Base-by-base conservation (phyloP, 2,113 vertebrate species). In the Rhea americana region DNA sequence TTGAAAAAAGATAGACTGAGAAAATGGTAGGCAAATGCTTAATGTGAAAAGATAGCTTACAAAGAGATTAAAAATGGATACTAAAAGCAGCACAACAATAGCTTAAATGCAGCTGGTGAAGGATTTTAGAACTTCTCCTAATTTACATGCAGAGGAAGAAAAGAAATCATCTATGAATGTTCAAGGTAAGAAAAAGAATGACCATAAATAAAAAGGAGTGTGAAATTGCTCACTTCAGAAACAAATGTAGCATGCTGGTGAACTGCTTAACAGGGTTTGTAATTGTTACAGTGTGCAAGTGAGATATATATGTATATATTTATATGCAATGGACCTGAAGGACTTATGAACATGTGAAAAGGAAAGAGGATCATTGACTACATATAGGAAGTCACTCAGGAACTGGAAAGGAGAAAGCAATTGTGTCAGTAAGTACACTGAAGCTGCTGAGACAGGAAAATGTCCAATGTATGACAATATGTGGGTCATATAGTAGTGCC, bases 311-410 rank as follows among this genome's bases (percentile, higher is more conserved):
- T 53, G 26, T 53, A 51, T 25, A 51, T 51, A 13, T 51, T 53
- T 22, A 55, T 0, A 51, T 8, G 56, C 8, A 63, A 10, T 17
- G 28, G 35, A 90, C 30, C 53, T 11, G 71, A 76, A 82, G 26
- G 28, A 85, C n/a, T 50, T 0, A 2, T 4, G 13, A 70, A 35
- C 24, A 25, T 17, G 39, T 39, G 30, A 56, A 62, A 95, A 81
- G 25, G 39, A 59, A 77, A 95, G n/a, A 82, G 25, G 30, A 79
- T 13, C 16, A 90, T 41, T 80, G 48, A 76, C 26, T 89, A 48
- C 9, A 39, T 56, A 55, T 1, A 4, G 68, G 41, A 81, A 5
- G 9, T 62, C 67, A 77, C 17, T 14, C 26, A 26, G 37, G 37
- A 51, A 76, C 80, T 10, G 30, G 43, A 68, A 79, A 75, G 15